Evolutionary conservation across 2,797 vertebrate genomes (phyloP), one percentile per base, ranked within the genome.

Genomic region (Arvicola amphibius): DNA sequence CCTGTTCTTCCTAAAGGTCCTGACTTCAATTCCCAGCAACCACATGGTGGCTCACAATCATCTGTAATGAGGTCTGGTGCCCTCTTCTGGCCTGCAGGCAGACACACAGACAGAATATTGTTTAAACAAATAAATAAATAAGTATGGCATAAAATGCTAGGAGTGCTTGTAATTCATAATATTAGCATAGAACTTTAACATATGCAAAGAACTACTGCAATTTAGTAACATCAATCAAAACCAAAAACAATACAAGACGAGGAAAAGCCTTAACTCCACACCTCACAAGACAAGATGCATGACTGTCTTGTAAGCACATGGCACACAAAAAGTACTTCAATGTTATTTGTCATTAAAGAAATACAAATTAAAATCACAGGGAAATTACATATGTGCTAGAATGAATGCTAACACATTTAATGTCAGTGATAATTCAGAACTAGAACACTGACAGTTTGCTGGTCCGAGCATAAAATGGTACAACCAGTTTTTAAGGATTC

Each of bases 231-330:
- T 65, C 63, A 65, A 65, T 65, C 59, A 91, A 91, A 74, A 29
- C 93, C 46, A 85, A 96, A 94, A 84, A 92, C 92, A 76, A 76
- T 86, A 79, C 91, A 96, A 96, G 87, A 81, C 37, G 14, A 94
- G 77, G 37, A 48, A 92, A 93, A 88, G 21, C 13, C 34, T 90
- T 94, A 96, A 67, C 80, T 40, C 59, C 59, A 92, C 21, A 94
- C 51, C 84, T 95, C n/a, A 78, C 40, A 93, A 92, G 59, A 79
- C 40, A 93, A 92, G 65, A 87, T 78, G 91, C 51, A 91, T 87
- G 78, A 96, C 95, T 74, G 46, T 87, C 85, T 84, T 90, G 43
- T 73, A 88, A 96, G 90, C 46, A 95, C 29, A 78, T 10, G 14
- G 76, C 32, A 34, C 87, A 74, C 40, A 67, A 93, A 80, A 92